Conservation (phyloP, 2,113 vertebrate genomes). For the Barbus barbus region DNA sequence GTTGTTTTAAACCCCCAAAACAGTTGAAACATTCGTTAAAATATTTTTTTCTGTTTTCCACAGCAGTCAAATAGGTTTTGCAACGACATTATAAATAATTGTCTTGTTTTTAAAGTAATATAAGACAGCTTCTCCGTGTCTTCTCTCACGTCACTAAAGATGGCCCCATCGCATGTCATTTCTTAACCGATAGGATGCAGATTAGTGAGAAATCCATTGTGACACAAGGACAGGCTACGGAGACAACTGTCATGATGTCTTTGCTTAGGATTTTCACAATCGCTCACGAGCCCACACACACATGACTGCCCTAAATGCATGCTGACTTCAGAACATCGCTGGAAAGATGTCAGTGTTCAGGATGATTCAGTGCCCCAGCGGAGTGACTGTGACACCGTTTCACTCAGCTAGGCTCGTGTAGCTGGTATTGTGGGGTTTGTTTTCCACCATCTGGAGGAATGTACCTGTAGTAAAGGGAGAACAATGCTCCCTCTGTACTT, state of each 20-base stretch:
- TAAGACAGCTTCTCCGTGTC: conserved; percentile 39
- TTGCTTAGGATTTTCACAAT: conserved; percentile 35
- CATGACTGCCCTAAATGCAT: conserved; percentile 14
- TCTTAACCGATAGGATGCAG: conserved; percentile 28
- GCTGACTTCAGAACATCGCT: conserved; percentile 35
- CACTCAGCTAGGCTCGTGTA: conserved; percentile 23
- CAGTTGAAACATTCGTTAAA: not conserved
- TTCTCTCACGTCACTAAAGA: conserved; percentile 14
- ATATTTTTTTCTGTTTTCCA: not conserved
- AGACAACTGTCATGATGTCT: conserved; percentile 49
- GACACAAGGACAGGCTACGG: conserved; percentile 28
- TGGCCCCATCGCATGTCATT: conserved; percentile 34
- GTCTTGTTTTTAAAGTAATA: conserved; percentile 31
- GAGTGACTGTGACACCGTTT: conserved; percentile 27
- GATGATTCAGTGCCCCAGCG: conserved; percentile 43
- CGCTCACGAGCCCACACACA: conserved; percentile 23
- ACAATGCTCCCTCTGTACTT: conserved; percentile 52
- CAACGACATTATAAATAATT: not conserved
- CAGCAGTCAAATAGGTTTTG: not conserved
- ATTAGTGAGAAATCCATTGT: conserved; percentile 62
- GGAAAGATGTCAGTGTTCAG: conserved; percentile 34
- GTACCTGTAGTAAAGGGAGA: conserved; percentile 54
- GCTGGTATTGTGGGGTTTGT: conserved; percentile 47
- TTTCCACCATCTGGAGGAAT: conserved; percentile 51
- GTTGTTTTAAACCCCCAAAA: not conserved